Conservation (phyloP, 1,140 invertebrate species). For the Ericerus pela region DNA sequence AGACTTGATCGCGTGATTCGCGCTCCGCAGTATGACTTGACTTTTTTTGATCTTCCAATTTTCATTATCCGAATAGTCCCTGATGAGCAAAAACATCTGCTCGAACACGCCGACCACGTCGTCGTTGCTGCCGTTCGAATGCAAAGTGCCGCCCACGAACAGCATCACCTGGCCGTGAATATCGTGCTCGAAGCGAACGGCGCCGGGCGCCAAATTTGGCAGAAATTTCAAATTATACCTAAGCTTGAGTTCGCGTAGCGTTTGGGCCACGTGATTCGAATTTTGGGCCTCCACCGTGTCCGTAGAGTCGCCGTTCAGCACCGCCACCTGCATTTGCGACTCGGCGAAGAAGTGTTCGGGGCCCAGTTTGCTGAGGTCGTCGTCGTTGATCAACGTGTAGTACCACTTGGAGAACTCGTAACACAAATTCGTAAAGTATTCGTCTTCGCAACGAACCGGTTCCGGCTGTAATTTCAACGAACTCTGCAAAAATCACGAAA, state of each 20-base stretch:
- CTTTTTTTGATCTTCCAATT: slow-evolving; percentile 43
- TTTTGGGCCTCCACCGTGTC: slow-evolving; percentile 23
- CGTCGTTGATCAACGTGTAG: slow-evolving; percentile 38
- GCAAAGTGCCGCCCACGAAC: slow-evolving; percentile 43
- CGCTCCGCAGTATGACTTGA: background rate
- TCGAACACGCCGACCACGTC: slow-evolving; percentile 42
- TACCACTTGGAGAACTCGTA: slow-evolving; percentile 44
- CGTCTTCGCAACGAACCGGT: slow-evolving; percentile 30
- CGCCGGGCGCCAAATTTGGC: slow-evolving; percentile 38
- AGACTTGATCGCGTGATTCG: background rate
- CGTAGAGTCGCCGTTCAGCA: slow-evolving; percentile 22
- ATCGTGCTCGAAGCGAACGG: slow-evolving; percentile 38
- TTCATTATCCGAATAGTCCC: slow-evolving; percentile 39
- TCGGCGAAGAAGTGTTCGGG: slow-evolving; percentile 42
- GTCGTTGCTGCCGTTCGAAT: slow-evolving; percentile 31
- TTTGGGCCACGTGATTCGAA: slow-evolving; percentile 27
- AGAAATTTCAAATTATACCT: slow-evolving; percentile 40
- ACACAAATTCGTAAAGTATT: slow-evolving; percentile 33
- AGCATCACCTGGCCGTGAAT: slow-evolving; percentile 43
- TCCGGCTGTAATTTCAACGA: too few relatives aligned
- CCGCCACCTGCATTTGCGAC: slow-evolving; percentile 26
- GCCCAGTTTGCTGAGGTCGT: slow-evolving; percentile 29
- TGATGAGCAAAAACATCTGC: slow-evolving; percentile 41
- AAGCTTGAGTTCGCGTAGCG: slow-evolving; percentile 28
- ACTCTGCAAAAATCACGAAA: too few relatives aligned